Conservation (phyloP, 2,797 vertebrate genomes). For the Silurus aristotelis region DNA sequence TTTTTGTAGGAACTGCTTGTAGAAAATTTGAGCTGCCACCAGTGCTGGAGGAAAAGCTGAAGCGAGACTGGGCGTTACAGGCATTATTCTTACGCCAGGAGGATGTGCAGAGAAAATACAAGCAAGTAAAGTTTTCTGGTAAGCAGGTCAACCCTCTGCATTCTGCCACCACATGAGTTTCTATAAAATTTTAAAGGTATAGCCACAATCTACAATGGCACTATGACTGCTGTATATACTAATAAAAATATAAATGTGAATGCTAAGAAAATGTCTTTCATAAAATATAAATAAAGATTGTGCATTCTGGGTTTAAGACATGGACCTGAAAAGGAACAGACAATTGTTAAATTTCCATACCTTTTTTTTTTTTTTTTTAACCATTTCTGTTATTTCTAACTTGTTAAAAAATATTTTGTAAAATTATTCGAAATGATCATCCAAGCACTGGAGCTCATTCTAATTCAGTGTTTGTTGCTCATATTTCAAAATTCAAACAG, state of each 20-base stretch:
- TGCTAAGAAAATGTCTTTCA: too few species aligned
- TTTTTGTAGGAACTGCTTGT: constrained; percentile 65
- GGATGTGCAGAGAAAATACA: constrained; percentile 69
- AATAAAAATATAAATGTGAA: too few species aligned
- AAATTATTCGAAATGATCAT: background rate
- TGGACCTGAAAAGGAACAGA: background rate
- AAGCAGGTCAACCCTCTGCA: constrained; percentile 33
- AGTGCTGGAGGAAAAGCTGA: constrained; percentile 71
- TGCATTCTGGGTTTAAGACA: background rate
- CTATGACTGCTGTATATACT: too few species aligned
- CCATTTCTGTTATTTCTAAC: background rate
- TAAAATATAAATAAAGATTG: too few species aligned
- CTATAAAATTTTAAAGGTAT: background rate
- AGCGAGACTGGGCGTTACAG: constrained; percentile 77
- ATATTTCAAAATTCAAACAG: background rate
- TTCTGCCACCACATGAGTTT: background rate
- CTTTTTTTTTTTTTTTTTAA: background rate
- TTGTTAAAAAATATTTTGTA: background rate
- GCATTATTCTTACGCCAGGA: constrained; percentile 74
- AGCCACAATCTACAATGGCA: background rate
- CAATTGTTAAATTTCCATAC: too few species aligned
- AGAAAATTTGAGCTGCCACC: constrained; percentile 58
- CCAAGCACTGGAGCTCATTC: background rate
- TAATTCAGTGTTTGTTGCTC: background rate
- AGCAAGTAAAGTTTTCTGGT: constrained; percentile 83